Evolutionary conservation across 2,888 invertebrate species (phyloP).

Genomic region (Noctua janthina): DNA sequence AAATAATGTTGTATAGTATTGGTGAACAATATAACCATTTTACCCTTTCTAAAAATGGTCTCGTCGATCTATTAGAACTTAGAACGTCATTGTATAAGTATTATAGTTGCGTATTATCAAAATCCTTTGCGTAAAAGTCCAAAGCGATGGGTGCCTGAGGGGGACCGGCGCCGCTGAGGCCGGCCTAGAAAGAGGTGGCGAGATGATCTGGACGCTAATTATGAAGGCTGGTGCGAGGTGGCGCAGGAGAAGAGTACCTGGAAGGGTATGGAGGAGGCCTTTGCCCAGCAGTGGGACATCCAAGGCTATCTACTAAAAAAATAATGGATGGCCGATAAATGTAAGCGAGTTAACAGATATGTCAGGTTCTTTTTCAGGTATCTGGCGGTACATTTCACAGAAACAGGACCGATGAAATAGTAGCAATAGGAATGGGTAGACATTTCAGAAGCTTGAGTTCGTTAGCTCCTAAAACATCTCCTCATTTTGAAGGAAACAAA

Average conservation of each 20-base stretch:
- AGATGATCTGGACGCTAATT: neutral
- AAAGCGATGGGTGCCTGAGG: neutral
- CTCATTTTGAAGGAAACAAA: constrained; percentile 21
- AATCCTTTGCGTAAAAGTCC: neutral
- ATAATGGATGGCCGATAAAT: no score
- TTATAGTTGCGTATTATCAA: neutral
- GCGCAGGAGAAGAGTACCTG: neutral
- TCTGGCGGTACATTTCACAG: neutral
- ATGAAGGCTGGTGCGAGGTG: neutral
- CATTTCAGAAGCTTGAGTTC: neutral
- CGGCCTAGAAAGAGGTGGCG: neutral
- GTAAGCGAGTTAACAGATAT: neutral
- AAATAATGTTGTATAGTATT: neutral
- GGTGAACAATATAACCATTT: neutral
- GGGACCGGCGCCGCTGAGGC: neutral
- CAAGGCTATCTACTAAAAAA: neutral
- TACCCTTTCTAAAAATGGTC: neutral
- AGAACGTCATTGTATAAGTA: neutral
- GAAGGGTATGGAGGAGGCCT: neutral
- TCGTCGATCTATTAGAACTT: neutral
- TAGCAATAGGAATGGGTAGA: neutral
- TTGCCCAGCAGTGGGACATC: neutral
- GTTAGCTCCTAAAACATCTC: neutral
- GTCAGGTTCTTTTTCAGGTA: neutral
- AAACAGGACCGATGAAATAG: neutral